These are phyloP conservation scores for Drosophila aldrichi DNA, from an alignment of 2,888 invertebrate species.

Conservation along the genomic window DNA sequence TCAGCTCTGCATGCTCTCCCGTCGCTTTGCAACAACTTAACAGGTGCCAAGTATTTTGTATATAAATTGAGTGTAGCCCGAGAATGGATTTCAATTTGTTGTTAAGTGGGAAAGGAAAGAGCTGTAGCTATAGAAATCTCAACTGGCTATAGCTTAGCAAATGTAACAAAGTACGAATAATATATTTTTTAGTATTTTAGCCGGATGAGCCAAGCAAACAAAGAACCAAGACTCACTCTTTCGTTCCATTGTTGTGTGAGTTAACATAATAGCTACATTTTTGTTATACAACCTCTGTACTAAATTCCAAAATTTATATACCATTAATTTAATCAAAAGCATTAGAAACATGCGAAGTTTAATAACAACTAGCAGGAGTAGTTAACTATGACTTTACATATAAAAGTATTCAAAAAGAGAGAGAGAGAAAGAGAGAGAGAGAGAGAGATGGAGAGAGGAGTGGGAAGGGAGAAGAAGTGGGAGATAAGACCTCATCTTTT, in stretches of 20 bases:
- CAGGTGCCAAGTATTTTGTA: not conserved
- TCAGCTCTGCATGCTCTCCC: not conserved
- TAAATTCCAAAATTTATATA: too few relatives aligned
- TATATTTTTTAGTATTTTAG: not conserved
- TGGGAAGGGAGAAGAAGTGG: too few relatives aligned
- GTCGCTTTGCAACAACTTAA: not conserved
- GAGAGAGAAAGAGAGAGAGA: too few relatives aligned
- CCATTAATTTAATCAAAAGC: too few relatives aligned
- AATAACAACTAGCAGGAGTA: too few relatives aligned
- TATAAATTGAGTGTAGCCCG: not conserved
- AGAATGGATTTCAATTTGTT: not conserved
- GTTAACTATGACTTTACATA: too few relatives aligned
- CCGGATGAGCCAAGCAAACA: too few relatives aligned
- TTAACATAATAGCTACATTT: not conserved
- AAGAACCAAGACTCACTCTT: not conserved
- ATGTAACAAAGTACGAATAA: not conserved
- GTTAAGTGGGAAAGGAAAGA: not conserved
- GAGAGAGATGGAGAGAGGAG: too few relatives aligned
- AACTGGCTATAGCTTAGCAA: not conserved
- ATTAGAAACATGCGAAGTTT: too few relatives aligned
- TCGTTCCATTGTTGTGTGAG: not conserved
- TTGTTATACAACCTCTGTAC: too few relatives aligned
- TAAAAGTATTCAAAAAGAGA: too few relatives aligned
- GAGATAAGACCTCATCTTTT: too few relatives aligned
- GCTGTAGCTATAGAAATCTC: not conserved